These are phyloP conservation scores for Sympetrum striolatum DNA, from an alignment of 2,888 invertebrate species.

Conservation along the genomic window DNA sequence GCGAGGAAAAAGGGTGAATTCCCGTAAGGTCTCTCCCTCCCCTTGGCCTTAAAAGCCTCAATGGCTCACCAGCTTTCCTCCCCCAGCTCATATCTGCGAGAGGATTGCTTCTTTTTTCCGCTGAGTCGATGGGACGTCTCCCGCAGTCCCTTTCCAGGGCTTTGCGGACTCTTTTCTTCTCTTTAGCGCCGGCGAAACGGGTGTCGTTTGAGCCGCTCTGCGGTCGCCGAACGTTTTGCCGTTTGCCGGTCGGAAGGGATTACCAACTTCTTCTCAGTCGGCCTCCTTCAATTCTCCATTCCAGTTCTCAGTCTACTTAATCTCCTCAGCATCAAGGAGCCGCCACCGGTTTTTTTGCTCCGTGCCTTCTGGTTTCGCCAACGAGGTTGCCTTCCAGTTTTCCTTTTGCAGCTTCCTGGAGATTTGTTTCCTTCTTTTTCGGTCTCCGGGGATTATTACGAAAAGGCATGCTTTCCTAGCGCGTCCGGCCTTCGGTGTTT, in stretches of 20 bases:
- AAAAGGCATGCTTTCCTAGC: not conserved
- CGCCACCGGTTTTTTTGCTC: not conserved
- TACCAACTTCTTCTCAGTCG: not conserved
- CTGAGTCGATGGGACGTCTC: not conserved
- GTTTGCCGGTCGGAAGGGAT: not conserved
- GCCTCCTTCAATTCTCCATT: not conserved
- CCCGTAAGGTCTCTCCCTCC: too few species aligned
- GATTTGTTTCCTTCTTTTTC: not conserved
- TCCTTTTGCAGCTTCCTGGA: not conserved
- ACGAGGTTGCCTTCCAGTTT: not conserved
- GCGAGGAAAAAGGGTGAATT: not conserved
- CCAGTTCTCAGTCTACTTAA: not conserved
- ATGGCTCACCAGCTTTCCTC: not conserved
- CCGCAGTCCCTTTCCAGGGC: not conserved
- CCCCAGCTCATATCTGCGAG: not conserved
- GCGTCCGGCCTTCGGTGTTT: too few species aligned
- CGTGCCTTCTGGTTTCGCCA: not conserved
- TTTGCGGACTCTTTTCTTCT: not conserved
- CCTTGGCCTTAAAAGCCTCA: not conserved
- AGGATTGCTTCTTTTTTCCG: not conserved
- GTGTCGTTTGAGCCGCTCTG: not conserved
- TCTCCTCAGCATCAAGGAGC: not conserved
- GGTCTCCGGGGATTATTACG: not conserved
- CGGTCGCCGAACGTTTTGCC: not conserved
- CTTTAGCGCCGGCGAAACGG: not conserved